Percentiles rank a stretch among this genome's conserved stretches.
phyloP scores from a whole-genome alignment of 2,113 vertebrate species.

The Excalfactoria chinensis region DNA sequence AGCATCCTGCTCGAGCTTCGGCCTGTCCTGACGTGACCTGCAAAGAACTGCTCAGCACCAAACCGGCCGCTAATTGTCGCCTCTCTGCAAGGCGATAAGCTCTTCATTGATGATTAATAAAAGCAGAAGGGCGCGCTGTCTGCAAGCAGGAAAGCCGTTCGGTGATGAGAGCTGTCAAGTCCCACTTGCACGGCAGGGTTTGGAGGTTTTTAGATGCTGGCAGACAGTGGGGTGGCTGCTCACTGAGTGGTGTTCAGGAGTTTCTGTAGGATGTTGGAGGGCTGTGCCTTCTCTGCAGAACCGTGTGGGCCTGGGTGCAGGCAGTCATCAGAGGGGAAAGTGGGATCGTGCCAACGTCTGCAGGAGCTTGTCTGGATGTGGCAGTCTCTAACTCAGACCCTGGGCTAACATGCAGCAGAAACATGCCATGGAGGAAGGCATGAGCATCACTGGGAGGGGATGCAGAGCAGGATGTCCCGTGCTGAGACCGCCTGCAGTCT shows the following conservation, averaged over 20 bases:
- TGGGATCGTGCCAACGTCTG: neutral
- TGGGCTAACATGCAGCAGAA: neutral
- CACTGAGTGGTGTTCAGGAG: neutral
- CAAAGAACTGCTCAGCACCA: slow-evolving; percentile 26
- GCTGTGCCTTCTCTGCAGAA: neutral
- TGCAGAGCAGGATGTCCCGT: accelerated
- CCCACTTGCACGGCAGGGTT: neutral
- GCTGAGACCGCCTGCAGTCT: neutral
- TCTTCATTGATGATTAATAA: slow-evolving; percentile 48
- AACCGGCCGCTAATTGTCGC: slow-evolving; percentile 31
- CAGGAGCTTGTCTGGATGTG: neutral
- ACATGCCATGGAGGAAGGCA: neutral
- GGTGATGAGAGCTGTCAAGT: slow-evolving; percentile 35
- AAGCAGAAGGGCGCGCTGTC: neutral
- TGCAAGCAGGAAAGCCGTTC: slow-evolving; percentile 33
- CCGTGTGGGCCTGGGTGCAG: neutral
- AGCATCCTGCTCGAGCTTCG: neutral
- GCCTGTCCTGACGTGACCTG: slow-evolving; percentile 65
- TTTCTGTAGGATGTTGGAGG: neutral
- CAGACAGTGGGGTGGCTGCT: slow-evolving; percentile 16
- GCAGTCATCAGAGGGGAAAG: neutral
- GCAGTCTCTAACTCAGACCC: accelerated
- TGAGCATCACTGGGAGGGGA: accelerated
- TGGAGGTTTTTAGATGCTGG: neutral
- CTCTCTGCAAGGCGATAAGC: slow-evolving; percentile 38